Conservation (phyloP, 1,140 invertebrate species). For the Drosophila sulfurigaster region DNA sequence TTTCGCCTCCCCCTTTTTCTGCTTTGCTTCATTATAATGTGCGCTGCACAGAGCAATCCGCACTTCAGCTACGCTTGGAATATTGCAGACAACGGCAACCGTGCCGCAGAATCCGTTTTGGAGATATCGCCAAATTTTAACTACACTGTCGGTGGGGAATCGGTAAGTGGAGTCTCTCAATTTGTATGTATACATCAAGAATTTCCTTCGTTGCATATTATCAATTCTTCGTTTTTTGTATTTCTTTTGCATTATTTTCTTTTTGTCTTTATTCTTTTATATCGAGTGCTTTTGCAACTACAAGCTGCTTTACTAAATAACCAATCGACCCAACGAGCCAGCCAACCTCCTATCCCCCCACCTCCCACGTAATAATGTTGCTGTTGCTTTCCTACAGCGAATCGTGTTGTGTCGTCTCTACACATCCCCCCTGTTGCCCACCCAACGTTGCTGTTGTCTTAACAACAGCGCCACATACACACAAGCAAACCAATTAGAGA, state of each 20-base stretch:
- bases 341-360: conserved; percentile 32
- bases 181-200: conserved; percentile 56
- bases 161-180: conserved; percentile 71
- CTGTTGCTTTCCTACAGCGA: conserved; percentile 79
- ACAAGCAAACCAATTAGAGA: conserved; percentile 50
- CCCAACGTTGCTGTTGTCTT: conserved; percentile 41
- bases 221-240: conserved; percentile 25
- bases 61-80: conserved; percentile 84
- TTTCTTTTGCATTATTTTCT: conserved; percentile 27
- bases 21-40: conserved; percentile 75
- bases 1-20: conserved; percentile 66
- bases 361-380: conserved; percentile 62
- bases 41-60: conserved; percentile 84
- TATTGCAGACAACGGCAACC: conserved; percentile 82
- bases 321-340: conserved; percentile 55
- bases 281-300: conserved; percentile 65
- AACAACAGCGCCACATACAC: conserved; percentile 70
- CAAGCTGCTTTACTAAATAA: conserved; percentile 68
- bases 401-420: conserved; percentile 68
- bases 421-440: conserved; percentile 2
- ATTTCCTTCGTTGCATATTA: conserved; percentile 54
- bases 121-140: conserved; percentile 85
- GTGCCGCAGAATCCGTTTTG: conserved; percentile 80
- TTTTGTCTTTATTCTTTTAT: background rate
- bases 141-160: conserved; percentile 84